A percentile compares a stretch with the other conserved stretches of the same genome.
Evolutionary conservation across 1,140 invertebrate species (phyloP).

Genomic region (Laodelphax striatellus): DNA sequence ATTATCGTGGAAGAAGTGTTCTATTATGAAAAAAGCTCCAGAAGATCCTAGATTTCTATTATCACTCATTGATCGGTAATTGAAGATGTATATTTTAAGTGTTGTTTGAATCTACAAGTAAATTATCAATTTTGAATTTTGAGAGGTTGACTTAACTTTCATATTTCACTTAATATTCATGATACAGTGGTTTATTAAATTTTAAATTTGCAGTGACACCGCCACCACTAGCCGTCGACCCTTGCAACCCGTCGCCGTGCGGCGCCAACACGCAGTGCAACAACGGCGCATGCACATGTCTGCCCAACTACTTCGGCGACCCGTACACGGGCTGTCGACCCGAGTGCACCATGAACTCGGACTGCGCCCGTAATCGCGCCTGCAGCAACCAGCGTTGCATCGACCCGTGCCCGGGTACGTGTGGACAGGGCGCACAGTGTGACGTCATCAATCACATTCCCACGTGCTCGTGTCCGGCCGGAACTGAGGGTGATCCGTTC

Average conservation of each 20-base stretch:
- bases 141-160: too few relatives aligned
- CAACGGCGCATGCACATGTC: constrained; percentile 60
- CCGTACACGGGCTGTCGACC: constrained; percentile 55
- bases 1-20: too few relatives aligned
- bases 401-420: constrained; percentile 67
- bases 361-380: constrained; percentile 62
- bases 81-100: too few relatives aligned
- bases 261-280: constrained; percentile 60
- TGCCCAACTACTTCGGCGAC: constrained; percentile 60
- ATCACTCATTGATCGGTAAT: too few relatives aligned
- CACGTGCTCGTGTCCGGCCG: constrained; percentile 51
- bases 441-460: constrained; percentile 57
- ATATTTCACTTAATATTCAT: too few relatives aligned
- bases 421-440: constrained; percentile 61
- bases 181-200: too few relatives aligned
- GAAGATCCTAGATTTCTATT: too few relatives aligned
- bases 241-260: constrained; percentile 68
- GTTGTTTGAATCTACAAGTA: too few relatives aligned
- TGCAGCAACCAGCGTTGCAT: constrained; percentile 66
- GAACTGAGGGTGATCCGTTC: constrained; percentile 68
- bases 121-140: too few relatives aligned
- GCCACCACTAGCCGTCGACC: constrained; percentile 39
- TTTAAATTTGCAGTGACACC: constrained; percentile 8
- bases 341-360: constrained; percentile 73
- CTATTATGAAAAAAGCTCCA: too few relatives aligned